These are phyloP conservation scores for Lapara coniferarum DNA, from an alignment of 2,888 invertebrate genomes.

Conservation along the genomic window DNA sequence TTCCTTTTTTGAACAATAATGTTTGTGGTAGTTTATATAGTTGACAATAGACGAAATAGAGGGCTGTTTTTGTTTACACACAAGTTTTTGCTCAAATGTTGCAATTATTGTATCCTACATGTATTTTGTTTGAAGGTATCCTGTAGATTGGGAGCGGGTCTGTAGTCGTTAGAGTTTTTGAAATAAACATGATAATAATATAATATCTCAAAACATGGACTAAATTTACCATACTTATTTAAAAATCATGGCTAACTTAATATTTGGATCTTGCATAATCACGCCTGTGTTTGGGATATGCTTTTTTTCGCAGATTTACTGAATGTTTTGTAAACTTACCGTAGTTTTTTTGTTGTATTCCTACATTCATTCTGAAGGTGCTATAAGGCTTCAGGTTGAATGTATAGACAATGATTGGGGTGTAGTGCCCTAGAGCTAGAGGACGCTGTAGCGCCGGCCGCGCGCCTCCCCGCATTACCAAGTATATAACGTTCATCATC, in stretches of 20 bases:
- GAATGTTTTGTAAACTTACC: constrained; percentile 69
- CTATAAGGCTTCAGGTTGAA: constrained; percentile 40
- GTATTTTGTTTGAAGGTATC: constrained; percentile 55
- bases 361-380: constrained; percentile 25
- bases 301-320: constrained; percentile 56
- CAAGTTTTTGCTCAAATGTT: constrained; percentile 40
- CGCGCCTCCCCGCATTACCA: constrained; percentile 73
- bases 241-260: neutral
- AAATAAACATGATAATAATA: constrained; percentile 24
- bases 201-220: constrained; percentile 57
- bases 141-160: constrained; percentile 64
- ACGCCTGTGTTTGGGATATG: constrained; percentile 57
- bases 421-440: constrained; percentile 65
- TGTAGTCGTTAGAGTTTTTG: constrained; percentile 32
- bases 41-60: constrained; percentile 55
- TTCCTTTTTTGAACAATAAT: constrained; percentile 67
- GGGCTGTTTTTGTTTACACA: constrained; percentile 62
- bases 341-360: constrained; percentile 58
- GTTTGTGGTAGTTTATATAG: constrained; percentile 60
- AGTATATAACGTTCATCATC: constrained; percentile 78
- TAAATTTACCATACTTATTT: constrained; percentile 34
- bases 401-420: constrained; percentile 47
- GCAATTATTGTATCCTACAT: constrained; percentile 39
- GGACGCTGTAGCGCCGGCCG: constrained; percentile 71
- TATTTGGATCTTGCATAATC: neutral